A percentile compares a stretch with the other conserved stretches of the same genome.
phyloP scores from a whole-genome alignment of 2,113 vertebrate species.

The Girardinichthys multiradiatus region DNA sequence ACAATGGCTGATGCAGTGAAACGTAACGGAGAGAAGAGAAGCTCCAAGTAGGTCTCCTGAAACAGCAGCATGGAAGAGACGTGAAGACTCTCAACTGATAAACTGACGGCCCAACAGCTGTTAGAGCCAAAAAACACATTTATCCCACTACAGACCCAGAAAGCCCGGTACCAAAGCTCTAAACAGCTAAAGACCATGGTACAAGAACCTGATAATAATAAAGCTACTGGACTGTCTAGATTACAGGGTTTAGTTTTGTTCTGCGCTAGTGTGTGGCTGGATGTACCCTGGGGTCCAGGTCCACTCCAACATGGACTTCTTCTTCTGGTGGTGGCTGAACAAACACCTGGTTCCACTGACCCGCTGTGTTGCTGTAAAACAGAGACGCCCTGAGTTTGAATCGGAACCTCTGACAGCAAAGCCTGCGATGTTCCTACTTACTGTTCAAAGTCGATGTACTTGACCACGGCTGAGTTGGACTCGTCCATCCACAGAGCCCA shows the following conservation, averaged over 20 bases:
- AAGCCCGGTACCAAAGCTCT: not conserved
- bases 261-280: not conserved
- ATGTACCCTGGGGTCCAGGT: conserved; percentile 92
- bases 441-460: conserved; percentile 96
- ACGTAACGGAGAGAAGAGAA: conserved; percentile 85
- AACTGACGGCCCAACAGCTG: not conserved
- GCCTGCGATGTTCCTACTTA: conserved; percentile 57
- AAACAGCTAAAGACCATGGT: not conserved
- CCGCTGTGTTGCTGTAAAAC: conserved; percentile 84
- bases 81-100: not conserved
- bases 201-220: not conserved
- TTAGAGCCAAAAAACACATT: not conserved
- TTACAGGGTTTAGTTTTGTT: not conserved
- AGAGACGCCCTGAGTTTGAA: not conserved
- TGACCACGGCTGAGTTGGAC: conserved; percentile 87
- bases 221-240: conserved; percentile 74
- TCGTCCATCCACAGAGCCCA: conserved; percentile 95
- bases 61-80: not conserved
- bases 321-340: conserved; percentile 89
- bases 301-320: conserved; percentile 85
- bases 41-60: conserved; percentile 90
- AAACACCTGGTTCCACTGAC: conserved; percentile 96
- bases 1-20: conserved; percentile 88
- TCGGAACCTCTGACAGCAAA: not conserved
- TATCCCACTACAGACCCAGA: not conserved